Base-by-base conservation (phyloP, 2,797 vertebrate species). In the Nyctalus aviator region DNA sequence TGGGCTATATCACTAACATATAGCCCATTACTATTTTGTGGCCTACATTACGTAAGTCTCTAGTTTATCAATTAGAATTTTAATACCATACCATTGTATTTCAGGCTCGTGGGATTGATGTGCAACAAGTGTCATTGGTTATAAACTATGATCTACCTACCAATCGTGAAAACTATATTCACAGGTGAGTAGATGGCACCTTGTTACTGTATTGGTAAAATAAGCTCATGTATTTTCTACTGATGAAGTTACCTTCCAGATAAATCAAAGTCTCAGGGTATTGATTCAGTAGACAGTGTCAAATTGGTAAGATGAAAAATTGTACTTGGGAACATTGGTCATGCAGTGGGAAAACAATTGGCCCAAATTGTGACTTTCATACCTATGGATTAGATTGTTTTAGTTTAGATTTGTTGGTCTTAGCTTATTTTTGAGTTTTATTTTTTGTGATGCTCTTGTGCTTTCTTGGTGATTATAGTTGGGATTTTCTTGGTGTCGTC, bases 81-180 rank as follows among this genome's bases (percentile, higher is more conserved):
- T 14, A 96, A 88, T 12, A 13, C 5, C 6, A 0, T 11, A 21
- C 46, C 53, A 0, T 91, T 96, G 30, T 68, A 82, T 96, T 96
- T 27, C 92, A 99, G 99, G 99, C 99, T 98, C 99, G 99, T 97
- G 99, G 99, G 27, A 99, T 99, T 97, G 99, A 99, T 84, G 99
- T 99, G 84, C 99, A 99, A 98, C 99, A 99, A 98, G 99, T 99
- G 97, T 99, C 99, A 17, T 97, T 99, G 97, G 99, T 99, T 97
- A 99, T 99, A 96, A 99, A 99, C 95, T 99, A 99, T 17, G 99
- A 99, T 97, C 98, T 99, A 94, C 99, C 99, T 25, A 99, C 99
- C 98, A 99, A 99, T 98, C 98, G 99, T 98, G 99, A 99, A 98
- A 99, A 99, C 95, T 99, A 99, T 96, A 99, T 99, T 98, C 99